Evolutionary conservation across 2,113 vertebrate species (phyloP), one percentile per base, ranked within the genome.

Genomic region (Echinops telfairi): DNA sequence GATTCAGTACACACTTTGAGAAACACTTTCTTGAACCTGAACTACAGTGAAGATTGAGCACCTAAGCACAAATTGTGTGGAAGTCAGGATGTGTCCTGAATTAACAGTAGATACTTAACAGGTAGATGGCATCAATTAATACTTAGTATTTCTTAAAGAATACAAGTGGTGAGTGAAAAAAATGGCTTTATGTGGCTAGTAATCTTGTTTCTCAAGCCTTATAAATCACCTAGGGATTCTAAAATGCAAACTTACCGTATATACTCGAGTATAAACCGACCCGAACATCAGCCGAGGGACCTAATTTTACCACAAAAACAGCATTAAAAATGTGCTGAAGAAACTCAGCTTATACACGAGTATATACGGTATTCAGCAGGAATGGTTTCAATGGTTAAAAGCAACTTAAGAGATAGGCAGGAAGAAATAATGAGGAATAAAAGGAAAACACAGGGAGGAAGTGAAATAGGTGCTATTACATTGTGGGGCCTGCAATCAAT

Each of bases 1-100:
- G 94, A 92, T 93, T 94, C 90, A 96, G 95, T 81, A 94, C 96
- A 97, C 96, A 96, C 97, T 97, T 97, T 97, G 96, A 88, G 94
- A 97, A 97, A 96, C 94, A 94, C 90, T 95, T 70, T 75, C 82
- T 57, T 76, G 78, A 94, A 19, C 16, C 62, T 76, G 78, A 94
- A 19, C 16, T 79, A n/a, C 89, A 88, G 8, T 91, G 38, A 88
- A 16, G 83, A 86, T 82, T 79, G 83, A 64, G 57, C 27, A 94
- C 19, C 20, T 43, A 22, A 89, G 15, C 15, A 87, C 10, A 86
- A 25, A 93, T 15, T 71, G 36, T 73, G 85, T 36, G 88, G 40
- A 92, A 92, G 75, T 25, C 31, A 53, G 47, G 47, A 53, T 9
- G 10, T 53, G 47, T 53, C 47, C 43, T 47, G 5, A 12, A 76